phyloP scores from a whole-genome alignment of 2,797 vertebrate species.

The Bradypodion pumilum region DNA sequence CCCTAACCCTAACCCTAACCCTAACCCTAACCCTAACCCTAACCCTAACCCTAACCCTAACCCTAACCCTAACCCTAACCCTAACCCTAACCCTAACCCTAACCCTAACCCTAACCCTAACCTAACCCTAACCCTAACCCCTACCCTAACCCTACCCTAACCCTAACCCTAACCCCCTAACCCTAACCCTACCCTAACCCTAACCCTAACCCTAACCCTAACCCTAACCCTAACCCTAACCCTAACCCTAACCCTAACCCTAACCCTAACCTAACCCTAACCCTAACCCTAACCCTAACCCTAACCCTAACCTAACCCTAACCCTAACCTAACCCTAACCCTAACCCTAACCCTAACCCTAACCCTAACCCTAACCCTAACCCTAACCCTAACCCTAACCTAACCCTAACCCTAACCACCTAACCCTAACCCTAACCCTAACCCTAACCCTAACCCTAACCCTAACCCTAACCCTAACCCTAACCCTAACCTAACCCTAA shows the following conservation, averaged over 20 bases:
- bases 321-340: background rate
- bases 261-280: background rate
- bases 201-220: background rate
- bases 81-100: conserved; percentile 14
- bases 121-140: background rate
- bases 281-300: background rate
- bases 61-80: conserved; percentile 9
- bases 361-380: conserved; percentile 13
- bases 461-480: conserved; percentile 1
- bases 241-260: background rate
- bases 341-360: background rate
- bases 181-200: too few relatives aligned
- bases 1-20: too few relatives aligned
- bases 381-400: conserved; percentile 4
- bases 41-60: background rate
- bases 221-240: background rate
- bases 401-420: conserved; percentile 13
- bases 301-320: too few relatives aligned
- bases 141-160: background rate
- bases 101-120: background rate
- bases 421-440: conserved; percentile 12
- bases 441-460: conserved; percentile 11
- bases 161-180: background rate
- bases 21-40: background rate
- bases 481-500: background rate